Percentiles rank a stretch among this genome's conserved stretches.
Evolutionary conservation across 2,113 vertebrate genomes (phyloP).

Genomic region (Hiodon tergisus): DNA sequence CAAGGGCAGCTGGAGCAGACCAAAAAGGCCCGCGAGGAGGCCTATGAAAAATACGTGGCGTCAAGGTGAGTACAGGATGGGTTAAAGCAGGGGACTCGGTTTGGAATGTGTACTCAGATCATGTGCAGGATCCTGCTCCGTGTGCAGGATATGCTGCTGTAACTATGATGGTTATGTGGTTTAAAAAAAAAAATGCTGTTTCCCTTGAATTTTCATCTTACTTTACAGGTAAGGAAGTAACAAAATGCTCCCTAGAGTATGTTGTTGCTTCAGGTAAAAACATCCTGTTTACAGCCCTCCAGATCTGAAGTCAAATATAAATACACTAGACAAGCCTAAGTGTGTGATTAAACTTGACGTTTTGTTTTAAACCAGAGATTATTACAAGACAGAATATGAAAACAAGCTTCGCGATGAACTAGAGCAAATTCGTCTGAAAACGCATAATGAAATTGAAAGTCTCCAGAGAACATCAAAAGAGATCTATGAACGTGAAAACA

Average conservation of each 20-base stretch:
- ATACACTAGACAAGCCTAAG: neutral
- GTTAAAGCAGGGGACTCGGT: neutral
- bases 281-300: too few relatives aligned
- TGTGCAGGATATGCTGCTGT: neutral
- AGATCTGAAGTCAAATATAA: too few relatives aligned
- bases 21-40: constrained; percentile 86
- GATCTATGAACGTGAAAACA: constrained; percentile 97
- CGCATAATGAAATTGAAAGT: constrained; percentile 85
- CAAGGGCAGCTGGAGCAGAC: constrained; percentile 85
- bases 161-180: neutral
- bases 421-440: constrained; percentile 85
- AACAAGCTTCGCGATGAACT: constrained; percentile 80
- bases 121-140: too few relatives aligned
- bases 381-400: constrained; percentile 91
- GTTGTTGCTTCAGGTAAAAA: too few relatives aligned
- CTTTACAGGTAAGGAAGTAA: too few relatives aligned
- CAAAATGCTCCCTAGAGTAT: too few relatives aligned
- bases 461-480: constrained; percentile 85
- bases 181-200: too few relatives aligned
- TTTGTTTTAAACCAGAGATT: constrained; percentile 68
- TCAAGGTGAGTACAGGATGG: constrained; percentile 67
- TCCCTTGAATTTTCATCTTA: too few relatives aligned
- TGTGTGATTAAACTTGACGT: neutral
- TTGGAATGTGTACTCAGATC: neutral
- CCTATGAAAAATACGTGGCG: constrained; percentile 90